phyloP scores from a whole-genome alignment of 2,797 vertebrate species.

The Malurus splendens region DNA sequence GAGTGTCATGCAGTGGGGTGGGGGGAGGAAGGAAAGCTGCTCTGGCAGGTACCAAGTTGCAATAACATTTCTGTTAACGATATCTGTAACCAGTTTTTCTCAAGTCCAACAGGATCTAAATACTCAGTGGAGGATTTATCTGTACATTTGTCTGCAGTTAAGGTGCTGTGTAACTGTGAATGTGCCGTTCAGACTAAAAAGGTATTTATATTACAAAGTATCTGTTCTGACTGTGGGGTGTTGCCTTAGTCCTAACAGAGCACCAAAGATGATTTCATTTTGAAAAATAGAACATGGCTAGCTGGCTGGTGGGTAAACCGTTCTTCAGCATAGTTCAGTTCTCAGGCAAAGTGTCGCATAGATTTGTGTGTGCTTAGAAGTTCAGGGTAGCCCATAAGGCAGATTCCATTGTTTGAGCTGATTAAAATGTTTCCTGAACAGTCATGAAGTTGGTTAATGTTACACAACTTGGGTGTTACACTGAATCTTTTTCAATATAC shows the following conservation, averaged over 20 bases:
- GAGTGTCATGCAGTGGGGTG: neutral
- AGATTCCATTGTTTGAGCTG: neutral
- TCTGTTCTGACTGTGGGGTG: neutral
- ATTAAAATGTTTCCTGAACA: neutral
- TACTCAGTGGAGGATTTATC: neutral
- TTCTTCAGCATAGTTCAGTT: neutral
- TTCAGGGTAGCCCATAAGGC: neutral
- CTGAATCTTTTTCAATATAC: neutral
- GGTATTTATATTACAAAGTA: neutral
- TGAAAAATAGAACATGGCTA: accelerated
- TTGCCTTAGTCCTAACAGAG: neutral
- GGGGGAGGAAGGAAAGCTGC: neutral
- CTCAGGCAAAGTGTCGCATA: neutral
- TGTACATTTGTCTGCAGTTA: neutral
- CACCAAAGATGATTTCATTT: neutral
- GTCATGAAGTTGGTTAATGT: neutral
- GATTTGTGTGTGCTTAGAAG: neutral
- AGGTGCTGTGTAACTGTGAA: neutral
- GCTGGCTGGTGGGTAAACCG: neutral
- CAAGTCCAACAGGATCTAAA: neutral
- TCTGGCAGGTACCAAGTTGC: neutral
- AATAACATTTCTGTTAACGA: neutral
- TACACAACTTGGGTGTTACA: neutral
- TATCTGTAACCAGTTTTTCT: neutral
- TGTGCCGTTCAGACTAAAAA: neutral